Conservation (phyloP, 2,113 vertebrate genomes). For the Megalops atlanticus region DNA sequence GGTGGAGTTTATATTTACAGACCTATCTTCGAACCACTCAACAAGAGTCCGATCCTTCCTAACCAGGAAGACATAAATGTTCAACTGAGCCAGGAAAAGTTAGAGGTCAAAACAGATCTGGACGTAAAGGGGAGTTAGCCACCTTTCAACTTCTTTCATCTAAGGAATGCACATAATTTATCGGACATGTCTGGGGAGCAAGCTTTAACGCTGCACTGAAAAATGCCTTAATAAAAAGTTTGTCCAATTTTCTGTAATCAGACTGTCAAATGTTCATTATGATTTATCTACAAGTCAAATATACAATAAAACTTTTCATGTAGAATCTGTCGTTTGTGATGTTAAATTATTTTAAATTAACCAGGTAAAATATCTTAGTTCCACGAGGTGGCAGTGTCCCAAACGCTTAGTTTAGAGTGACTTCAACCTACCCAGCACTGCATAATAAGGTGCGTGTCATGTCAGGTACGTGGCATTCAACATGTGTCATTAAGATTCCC, state of each 20-base stretch:
- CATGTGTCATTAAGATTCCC: neutral
- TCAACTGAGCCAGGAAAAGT: constrained; percentile 47
- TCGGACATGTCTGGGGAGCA: neutral
- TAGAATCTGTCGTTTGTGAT: neutral
- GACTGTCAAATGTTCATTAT: too few relatives aligned
- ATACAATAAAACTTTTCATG: too few relatives aligned
- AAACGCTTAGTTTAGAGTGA: neutral
- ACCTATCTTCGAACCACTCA: constrained; percentile 67
- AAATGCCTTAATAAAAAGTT: too few relatives aligned
- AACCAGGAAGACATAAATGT: constrained; percentile 39
- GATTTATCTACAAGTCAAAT: neutral
- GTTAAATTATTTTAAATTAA: neutral
- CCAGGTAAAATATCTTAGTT: neutral
- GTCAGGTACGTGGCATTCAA: neutral
- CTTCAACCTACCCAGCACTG: neutral
- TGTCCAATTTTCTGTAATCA: too few relatives aligned
- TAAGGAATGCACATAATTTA: constrained; percentile 38
- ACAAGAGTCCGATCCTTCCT: constrained; percentile 42
- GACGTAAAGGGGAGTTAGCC: constrained; percentile 21
- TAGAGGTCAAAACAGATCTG: constrained; percentile 12
- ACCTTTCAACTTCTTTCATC: neutral
- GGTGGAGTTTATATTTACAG: constrained; percentile 87
- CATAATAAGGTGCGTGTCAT: neutral
- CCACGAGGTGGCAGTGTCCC: neutral
- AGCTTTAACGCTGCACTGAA: too few relatives aligned